A percentile compares a stretch with the other conserved stretches of the same genome.
Conservation (phyloP, 92 coral and sea anemone genomes). For the Bergia puertoricense region DNA sequence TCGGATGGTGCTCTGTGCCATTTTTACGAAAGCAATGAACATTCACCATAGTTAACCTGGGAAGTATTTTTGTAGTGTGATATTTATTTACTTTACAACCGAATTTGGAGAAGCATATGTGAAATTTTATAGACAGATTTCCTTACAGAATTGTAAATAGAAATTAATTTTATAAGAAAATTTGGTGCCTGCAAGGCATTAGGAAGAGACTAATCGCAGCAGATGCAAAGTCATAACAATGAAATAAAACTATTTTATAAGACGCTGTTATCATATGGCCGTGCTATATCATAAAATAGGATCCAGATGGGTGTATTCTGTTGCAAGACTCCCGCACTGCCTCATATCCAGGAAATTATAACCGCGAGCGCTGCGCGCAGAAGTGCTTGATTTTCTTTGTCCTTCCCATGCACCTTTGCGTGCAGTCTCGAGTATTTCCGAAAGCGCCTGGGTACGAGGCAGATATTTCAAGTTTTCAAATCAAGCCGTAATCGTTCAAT, state of each 20-base stretch:
- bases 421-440: no score
- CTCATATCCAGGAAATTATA: no score
- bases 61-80: conserved; percentile 77
- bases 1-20: neutral
- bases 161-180: conserved; percentile 71
- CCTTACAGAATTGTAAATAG: conserved; percentile 78
- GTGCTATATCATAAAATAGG: neutral
- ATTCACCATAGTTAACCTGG: conserved; percentile 35
- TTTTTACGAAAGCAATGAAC: neutral
- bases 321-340: no score
- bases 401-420: no score
- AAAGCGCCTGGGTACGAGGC: no score
- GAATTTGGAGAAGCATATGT: conserved; percentile 32
- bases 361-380: no score
- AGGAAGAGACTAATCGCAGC: conserved; percentile 12
- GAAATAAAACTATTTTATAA: conserved; percentile 41
- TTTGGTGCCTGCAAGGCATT: conserved; percentile 64
- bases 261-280: neutral
- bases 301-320: no score
- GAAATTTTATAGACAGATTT: conserved; percentile 65
- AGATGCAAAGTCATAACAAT: neutral
- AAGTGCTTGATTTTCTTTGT: no score
- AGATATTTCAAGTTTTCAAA: no score
- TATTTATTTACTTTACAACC: conserved; percentile 63
- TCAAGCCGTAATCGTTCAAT: no score